Evolutionary conservation across 2,113 vertebrate species (phyloP), one percentile per base, ranked within the genome.

Genomic region (Lamprologus lemairii): DNA sequence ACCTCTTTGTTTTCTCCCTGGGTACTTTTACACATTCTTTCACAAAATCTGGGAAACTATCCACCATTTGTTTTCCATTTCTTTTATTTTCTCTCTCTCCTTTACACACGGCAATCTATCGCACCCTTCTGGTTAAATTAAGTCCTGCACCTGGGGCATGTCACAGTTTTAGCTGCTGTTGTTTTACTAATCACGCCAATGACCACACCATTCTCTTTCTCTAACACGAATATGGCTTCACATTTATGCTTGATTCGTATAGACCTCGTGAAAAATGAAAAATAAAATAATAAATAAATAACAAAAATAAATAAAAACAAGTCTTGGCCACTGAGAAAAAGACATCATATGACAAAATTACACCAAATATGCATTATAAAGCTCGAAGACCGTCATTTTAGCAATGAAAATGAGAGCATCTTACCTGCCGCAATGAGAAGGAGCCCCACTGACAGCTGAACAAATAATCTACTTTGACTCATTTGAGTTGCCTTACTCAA

Each of bases 351-450:
- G 9, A 16, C 33, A 16, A 5, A 55, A 28, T 45, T 4, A 47
- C 4, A 51, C 16, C n/a, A 45, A 45, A 85, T 5, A 82, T 12
- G 17, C 7, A 71, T 71, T 14, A 60, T 7, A 21, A 55, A 49
- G 2, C 23, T 13, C 4, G 2, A 5, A 60, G 16, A 42, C 1
- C 1, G 3, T 28, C 1, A 81, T 49, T 42, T 26, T 6, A 82
- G 19, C 10, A 60, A 21, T 45, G 1, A 75, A 79, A 47, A 4
- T 14, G 3, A 33, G 9, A 49, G 7, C 8, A 81, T 7, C 88
- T 11, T 91, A 96, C 95, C 95, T 95, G 92, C 80, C 85, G 17
- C 68, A 80, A 40, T 53, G 87, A 95, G 89, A 68, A 93, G 11
- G 35, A 96, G 51, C 55, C 91, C 91, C 79, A 92, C 23, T 47